Evolutionary conservation across 2,888 invertebrate genomes (phyloP).

Genomic region (Pheosia gnoma): DNA sequence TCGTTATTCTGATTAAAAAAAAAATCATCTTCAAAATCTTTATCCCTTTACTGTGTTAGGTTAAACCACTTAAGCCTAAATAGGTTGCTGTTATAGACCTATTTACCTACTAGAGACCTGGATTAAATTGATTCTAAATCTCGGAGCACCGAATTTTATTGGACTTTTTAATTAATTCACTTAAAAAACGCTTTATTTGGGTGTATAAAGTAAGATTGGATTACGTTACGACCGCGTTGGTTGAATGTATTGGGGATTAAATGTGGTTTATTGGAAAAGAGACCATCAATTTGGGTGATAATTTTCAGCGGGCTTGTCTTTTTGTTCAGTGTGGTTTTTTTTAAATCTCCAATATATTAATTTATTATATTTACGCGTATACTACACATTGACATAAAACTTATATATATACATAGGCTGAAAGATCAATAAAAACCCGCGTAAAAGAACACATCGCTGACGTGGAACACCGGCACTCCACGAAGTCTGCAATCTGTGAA

Average conservation of each 20-base stretch:
- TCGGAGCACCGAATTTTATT: slow-evolving; percentile 32
- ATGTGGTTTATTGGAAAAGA: neutral
- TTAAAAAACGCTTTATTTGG: slow-evolving; percentile 34
- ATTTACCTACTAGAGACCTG: slow-evolving; percentile 9
- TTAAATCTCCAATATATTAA: no score
- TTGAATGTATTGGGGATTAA: slow-evolving; percentile 8
- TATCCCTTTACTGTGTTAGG: neutral
- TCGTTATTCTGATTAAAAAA: neutral
- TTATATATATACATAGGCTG: no score
- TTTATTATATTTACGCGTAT: no score
- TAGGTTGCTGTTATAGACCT: slow-evolving; percentile 15
- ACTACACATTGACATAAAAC: no score
- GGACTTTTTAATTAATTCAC: slow-evolving; percentile 43
- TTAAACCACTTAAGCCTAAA: slow-evolving; percentile 19
- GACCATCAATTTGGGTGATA: neutral
- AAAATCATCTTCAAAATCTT: neutral
- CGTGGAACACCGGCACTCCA: no score
- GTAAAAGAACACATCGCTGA: no score
- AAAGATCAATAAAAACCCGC: no score
- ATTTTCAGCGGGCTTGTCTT: neutral
- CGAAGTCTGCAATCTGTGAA: no score
- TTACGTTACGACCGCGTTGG: slow-evolving; percentile 16
- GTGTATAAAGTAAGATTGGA: slow-evolving; percentile 27
- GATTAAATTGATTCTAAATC: slow-evolving; percentile 28
- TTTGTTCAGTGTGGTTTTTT: no score